Conservation (phyloP, 2,113 vertebrate genomes). For the Gobio gobio region DNA sequence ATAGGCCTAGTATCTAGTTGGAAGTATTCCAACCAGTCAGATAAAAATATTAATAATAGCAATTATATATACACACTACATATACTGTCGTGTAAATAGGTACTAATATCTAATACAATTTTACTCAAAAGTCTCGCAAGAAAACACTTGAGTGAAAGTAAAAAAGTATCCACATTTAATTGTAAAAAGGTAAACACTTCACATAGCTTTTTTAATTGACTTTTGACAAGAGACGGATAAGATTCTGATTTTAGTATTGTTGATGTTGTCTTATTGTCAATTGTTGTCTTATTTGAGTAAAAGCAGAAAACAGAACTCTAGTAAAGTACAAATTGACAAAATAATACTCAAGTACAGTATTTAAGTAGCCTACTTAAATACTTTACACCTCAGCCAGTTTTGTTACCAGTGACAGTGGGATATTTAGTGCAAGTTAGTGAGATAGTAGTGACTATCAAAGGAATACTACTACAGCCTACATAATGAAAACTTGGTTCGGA, state of each 20-base stretch:
- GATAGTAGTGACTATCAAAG: not conserved
- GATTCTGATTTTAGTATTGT: not conserved
- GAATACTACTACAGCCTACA: too few species aligned
- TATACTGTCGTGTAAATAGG: not conserved
- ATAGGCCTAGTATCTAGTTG: not conserved
- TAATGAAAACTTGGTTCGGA: too few species aligned
- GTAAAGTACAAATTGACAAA: not conserved
- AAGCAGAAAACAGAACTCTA: not conserved
- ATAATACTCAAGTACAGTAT: not conserved
- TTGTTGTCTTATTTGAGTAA: too few species aligned
- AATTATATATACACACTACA: not conserved
- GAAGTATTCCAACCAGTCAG: not conserved
- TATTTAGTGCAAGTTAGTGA: not conserved
- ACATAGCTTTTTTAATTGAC: not conserved
- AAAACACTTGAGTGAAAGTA: not conserved
- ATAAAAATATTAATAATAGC: not conserved
- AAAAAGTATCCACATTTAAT: not conserved
- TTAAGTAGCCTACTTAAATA: not conserved
- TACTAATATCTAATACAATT: not conserved
- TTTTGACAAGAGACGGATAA: not conserved
- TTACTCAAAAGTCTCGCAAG: not conserved
- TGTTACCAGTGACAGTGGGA: not conserved
- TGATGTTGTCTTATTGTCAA: too few species aligned
- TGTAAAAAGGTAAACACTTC: not conserved
- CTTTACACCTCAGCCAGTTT: not conserved